Conservation (phyloP, 2,797 vertebrate species). For the Manis pentadactyla region DNA sequence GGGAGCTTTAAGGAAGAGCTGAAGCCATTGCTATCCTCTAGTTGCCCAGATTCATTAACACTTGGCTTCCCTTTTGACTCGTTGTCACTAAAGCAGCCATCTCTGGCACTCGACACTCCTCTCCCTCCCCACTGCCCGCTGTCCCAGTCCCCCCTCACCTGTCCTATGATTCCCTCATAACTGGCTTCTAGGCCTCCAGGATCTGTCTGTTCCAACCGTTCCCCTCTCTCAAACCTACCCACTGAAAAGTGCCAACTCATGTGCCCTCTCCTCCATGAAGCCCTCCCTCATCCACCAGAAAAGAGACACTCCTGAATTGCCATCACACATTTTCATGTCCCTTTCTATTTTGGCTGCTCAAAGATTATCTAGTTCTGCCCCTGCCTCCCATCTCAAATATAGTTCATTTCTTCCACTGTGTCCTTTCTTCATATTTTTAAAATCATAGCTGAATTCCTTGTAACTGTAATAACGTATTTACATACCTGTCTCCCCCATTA, state of each 20-base stretch:
- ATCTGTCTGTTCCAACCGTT: neutral
- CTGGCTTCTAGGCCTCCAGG: neutral
- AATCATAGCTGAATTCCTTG: constrained; percentile 55
- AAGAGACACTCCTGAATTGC: neutral
- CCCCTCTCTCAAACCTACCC: neutral
- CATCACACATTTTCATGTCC: neutral
- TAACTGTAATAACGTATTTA: constrained; percentile 59
- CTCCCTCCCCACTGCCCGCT: neutral
- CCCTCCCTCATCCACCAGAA: neutral
- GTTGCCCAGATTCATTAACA: neutral
- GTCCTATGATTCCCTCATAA: neutral
- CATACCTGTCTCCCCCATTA: constrained; percentile 59
- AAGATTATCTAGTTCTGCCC: neutral
- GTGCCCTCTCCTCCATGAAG: neutral
- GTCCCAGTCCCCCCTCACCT: neutral
- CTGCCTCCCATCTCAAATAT: neutral
- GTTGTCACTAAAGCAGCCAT: neutral
- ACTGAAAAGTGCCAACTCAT: neutral
- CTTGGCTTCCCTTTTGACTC: neutral
- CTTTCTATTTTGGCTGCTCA: neutral
- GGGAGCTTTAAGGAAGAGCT: neutral
- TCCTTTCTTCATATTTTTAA: constrained; percentile 34
- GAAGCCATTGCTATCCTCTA: neutral
- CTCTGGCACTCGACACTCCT: neutral
- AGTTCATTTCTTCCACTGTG: neutral